Conservation (phyloP, 2,797 vertebrate genomes). For the Steatocranus sp. region DNA sequence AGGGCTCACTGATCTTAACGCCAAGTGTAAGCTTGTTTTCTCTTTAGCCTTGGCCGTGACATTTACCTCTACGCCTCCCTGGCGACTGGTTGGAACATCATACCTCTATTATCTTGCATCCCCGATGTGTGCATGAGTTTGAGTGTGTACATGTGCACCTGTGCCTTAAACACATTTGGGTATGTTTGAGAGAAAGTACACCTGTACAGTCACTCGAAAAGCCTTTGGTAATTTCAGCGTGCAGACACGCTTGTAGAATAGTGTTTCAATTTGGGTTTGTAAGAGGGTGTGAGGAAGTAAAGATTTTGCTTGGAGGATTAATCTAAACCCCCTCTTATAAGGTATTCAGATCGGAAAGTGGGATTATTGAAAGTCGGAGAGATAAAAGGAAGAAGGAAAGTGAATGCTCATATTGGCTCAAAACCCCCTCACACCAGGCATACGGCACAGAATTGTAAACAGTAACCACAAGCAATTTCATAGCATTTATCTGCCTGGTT, state of each 20-base stretch:
- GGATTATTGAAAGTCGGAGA: conserved; percentile 56
- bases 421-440: conserved; percentile 35
- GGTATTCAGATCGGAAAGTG: conserved; percentile 48
- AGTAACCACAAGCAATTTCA: conserved; percentile 25
- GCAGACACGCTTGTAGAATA: conserved; percentile 11
- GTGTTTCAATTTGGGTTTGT: conserved; percentile 9
- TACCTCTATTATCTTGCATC: conserved; percentile 49
- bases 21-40: conserved; percentile 62
- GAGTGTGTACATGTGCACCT: conserved; percentile 7
- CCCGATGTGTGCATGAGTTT: conserved; percentile 3
- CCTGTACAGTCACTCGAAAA: conserved; percentile 27
- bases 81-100: conserved; percentile 46
- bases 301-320: conserved; percentile 50
- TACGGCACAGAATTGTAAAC: conserved; percentile 24
- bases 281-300: conserved; percentile 27
- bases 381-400: conserved; percentile 42
- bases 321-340: conserved; percentile 42
- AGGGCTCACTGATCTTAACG: conserved; percentile 60
- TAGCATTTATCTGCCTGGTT: conserved; percentile 41
- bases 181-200: conserved; percentile 17
- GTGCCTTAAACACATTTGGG: conserved; percentile 19
- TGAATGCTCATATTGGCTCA: conserved; percentile 31
- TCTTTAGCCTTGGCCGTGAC: conserved; percentile 68
- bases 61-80: conserved; percentile 61
- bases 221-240: background rate